phyloP scores from a whole-genome alignment of 2,888 invertebrate species.

The Rhagonycha fulva region DNA sequence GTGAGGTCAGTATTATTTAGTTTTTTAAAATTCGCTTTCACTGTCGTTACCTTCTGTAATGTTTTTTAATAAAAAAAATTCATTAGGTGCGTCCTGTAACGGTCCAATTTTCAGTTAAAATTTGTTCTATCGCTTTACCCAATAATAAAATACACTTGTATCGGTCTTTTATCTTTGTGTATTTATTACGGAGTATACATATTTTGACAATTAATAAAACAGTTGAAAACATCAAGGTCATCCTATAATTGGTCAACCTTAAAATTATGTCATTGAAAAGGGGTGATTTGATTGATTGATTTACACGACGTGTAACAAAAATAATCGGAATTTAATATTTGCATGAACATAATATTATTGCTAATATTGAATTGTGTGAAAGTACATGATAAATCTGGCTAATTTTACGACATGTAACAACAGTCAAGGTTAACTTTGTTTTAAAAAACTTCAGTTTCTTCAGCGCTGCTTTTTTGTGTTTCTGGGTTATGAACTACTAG shows the following conservation, averaged over 20 bases:
- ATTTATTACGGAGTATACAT: neutral
- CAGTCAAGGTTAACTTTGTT: neutral
- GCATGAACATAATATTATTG: neutral
- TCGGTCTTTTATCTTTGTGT: neutral
- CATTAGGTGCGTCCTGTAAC: slow-evolving; percentile 14
- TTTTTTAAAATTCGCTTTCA: slow-evolving; percentile 21
- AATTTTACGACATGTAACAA: neutral
- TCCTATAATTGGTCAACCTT: slow-evolving; percentile 14
- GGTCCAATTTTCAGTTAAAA: neutral
- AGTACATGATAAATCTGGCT: neutral
- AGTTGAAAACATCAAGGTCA: slow-evolving; percentile 22
- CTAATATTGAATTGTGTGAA: neutral
- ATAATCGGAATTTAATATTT: neutral
- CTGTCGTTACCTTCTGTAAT: slow-evolving; percentile 8
- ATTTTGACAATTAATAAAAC: neutral
- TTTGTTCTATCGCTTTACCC: neutral
- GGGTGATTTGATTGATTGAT: slow-evolving; percentile 18
- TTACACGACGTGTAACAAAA: neutral
- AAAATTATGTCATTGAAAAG: slow-evolving; percentile 22
- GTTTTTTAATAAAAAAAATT: slow-evolving; percentile 7
- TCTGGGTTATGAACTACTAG: neutral
- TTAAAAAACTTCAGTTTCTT: neutral
- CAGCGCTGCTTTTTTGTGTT: neutral
- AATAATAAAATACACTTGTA: neutral
- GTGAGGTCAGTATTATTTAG: slow-evolving; percentile 17